A percentile compares a stretch with the other conserved stretches of the same genome.
Conservation (phyloP, 2,888 invertebrate genomes). For the Melanchra persicariae region DNA sequence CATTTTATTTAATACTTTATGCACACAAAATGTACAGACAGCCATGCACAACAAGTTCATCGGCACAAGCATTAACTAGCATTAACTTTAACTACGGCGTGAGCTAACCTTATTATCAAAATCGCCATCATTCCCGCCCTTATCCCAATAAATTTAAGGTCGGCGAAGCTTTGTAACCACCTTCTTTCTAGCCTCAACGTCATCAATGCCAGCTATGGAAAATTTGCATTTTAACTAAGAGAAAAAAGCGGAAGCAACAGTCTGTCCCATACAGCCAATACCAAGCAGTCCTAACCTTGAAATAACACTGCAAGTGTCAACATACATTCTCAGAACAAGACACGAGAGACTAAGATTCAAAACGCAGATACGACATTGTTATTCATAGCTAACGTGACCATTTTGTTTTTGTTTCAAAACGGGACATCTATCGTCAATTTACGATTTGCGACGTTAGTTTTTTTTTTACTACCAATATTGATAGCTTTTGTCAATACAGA, state of each 20-base stretch:
- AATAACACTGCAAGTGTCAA: slow-evolving; percentile 31
- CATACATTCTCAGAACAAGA: slow-evolving; percentile 34
- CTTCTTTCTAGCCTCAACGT: not conserved
- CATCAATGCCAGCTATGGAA: too few species aligned
- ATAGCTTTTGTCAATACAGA: too few species aligned
- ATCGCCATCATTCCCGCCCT: not conserved
- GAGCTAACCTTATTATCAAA: not conserved
- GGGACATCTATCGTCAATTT: too few species aligned
- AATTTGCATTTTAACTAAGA: not conserved
- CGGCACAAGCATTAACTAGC: not conserved
- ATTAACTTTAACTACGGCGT: not conserved
- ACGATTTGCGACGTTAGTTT: too few species aligned
- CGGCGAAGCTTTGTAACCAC: not conserved
- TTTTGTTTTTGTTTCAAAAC: too few species aligned
- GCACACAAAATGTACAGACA: too few species aligned
- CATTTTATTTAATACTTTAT: too few species aligned
- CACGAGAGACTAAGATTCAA: slow-evolving; percentile 37
- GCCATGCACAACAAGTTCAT: not conserved
- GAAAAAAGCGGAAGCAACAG: slow-evolving; percentile 12
- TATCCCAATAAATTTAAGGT: not conserved
- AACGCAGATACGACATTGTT: slow-evolving; percentile 42
- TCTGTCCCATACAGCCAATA: slow-evolving; percentile 1
- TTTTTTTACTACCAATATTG: too few species aligned
- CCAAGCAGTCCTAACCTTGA: slow-evolving; percentile 29
- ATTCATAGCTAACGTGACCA: too few species aligned